Base-by-base conservation (phyloP, 2,888 invertebrate genomes). In the Clostera curtula region DNA sequence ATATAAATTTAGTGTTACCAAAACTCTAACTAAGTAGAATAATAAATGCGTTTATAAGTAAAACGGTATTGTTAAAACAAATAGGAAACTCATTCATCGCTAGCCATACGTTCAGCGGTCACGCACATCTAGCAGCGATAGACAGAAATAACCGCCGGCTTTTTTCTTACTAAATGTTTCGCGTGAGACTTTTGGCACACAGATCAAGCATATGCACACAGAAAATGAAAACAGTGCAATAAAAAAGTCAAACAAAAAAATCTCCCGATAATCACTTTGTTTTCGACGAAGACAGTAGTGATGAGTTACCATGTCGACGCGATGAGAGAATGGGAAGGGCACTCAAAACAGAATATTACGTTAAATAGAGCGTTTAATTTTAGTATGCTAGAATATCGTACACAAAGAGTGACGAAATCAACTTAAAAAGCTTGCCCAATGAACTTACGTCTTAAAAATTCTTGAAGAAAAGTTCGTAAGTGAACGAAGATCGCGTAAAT, bases 201-300 rank as follows among this genome's bases (percentile, higher is more conserved):
- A 34, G 34, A 48, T 39, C 49, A 47, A 53, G 49, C 47, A 49
- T 40, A 45, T 53, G 41, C 49, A 49, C 44, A 42, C 34, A 25
- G 40, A 33, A 52, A 53, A 44, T 46, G 47, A 49, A 50, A 61
- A 55, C 42, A 49, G 42, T 47, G 43, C 49, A 57, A 61, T 62
- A 55, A 60, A 48, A 52, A 50, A 29, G 25, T 9, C 29, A 24
- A 39, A 25, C 19, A 35, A 36, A 31, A 37, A 59, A 56, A 60
- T 56, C 29, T 53, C 43, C 49, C 48, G 51, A 60, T 67, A 69
- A 72, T 69, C 56, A 60, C 56, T 64, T 60, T 68, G 69, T 70
- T 69, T 70, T 53, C 50, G 46, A 50, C 40, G 49, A 54, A 49
- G 50, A 54, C 48, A 42, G 47, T 31, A 29, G 39, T 48, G 59